Evolutionary conservation across 2,888 invertebrate genomes (phyloP), one percentile per base, ranked within the genome.

Genomic region (Sussaba pulchella): DNA sequence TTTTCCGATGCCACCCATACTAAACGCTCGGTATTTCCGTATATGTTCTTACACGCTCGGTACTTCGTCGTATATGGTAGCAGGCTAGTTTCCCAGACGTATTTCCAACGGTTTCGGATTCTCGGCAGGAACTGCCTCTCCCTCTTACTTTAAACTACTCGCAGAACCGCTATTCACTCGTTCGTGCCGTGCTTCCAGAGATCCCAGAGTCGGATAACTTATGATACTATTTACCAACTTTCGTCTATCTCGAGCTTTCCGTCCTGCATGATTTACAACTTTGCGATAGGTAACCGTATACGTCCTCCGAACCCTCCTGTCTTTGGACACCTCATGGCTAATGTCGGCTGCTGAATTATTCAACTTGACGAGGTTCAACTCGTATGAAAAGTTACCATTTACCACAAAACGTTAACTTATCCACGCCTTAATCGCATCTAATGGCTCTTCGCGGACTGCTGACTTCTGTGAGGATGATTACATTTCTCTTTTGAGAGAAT

Each of bases 171-270:
- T 19, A 10, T 57, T 8, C 54, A 12, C 24, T 12, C 17, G 1
- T 43, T 21, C 14, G 26, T 19, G 21, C 45, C 14, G 14, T 1
- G 54, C 41, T 54, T 12, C 69, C 24, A n/a, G 41, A 54, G 54
- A 54, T 69, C 26, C 41, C 17, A 57, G 41, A 21, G 41, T 14
- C 54, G 41, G 41, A 24, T 69, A 54, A 69, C 43, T 69, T 54
- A 69, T 26, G 69, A 43, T 41, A 21, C 69, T 54, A 69, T 43
- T 69, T 69, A 69, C 52, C 54, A 69, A 69, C 69, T 26, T 12
- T 41, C 24, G 26, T 39, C n/a, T n/a, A n/a, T 39, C 21, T 50
- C 9, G 36, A 12, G 66, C 17, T 17, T 31, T 36, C 2, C 31
- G 36, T 39, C 17, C 17, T 9, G 21, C 39, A 36, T 47, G 21